A percentile compares a stretch with the other conserved stretches of the same genome.
These are phyloP conservation scores for Callyntrura guangdongensis DNA, from an alignment of 2,888 invertebrate genomes.

Conservation along the genomic window DNA sequence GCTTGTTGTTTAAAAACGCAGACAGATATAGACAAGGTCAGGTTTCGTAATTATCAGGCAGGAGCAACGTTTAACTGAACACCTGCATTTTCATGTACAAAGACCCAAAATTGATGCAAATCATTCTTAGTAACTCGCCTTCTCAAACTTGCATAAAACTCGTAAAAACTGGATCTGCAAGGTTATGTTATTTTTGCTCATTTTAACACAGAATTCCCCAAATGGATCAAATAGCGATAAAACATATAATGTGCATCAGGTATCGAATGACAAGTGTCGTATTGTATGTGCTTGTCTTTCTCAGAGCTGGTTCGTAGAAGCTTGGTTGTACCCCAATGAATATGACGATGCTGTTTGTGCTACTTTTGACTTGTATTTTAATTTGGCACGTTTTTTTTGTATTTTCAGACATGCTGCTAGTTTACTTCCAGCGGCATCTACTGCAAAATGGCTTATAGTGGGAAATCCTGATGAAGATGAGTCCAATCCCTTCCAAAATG, in stretches of 20 bases:
- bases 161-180: conserved; percentile 22
- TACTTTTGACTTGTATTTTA: neutral
- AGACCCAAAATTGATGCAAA: neutral
- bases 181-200: neutral
- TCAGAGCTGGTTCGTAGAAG: neutral
- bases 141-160: too few species aligned
- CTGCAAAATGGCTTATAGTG: conserved; percentile 84
- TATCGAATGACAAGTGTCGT: neutral
- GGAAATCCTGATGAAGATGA: conserved; percentile 82
- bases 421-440: conserved; percentile 80
- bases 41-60: too few species aligned
- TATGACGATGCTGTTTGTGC: neutral
- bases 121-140: neutral
- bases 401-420: conserved; percentile 80
- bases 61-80: neutral
- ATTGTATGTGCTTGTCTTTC: too few species aligned
- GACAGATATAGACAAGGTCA: too few species aligned
- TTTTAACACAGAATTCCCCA: neutral
- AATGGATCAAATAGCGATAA: neutral
- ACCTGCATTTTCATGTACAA: neutral
- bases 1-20: too few species aligned
- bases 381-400: conserved; percentile 40
- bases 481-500: conserved; percentile 74
- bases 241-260: neutral
- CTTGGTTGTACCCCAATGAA: neutral